A percentile compares a stretch with the other conserved stretches of the same genome.
Evolutionary conservation across 2,888 invertebrate genomes (phyloP).

Genomic region (Meiosimyza platycephala): DNA sequence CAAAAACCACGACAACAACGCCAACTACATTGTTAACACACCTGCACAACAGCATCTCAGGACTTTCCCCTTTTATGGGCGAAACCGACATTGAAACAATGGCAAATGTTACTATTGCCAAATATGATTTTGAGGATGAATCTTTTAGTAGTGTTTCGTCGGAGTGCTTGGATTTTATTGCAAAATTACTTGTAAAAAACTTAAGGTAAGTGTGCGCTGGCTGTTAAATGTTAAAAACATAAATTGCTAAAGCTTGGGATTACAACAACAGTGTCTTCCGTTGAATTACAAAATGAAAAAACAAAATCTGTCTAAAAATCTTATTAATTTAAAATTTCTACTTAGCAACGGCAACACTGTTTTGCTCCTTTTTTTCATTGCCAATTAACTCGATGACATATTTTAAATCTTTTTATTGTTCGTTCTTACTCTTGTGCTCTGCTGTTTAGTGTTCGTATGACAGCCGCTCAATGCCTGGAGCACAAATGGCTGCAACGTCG

Average conservation of each 20-base stretch:
- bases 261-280: neutral
- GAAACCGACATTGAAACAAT: conserved; percentile 97
- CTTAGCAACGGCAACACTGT: conserved; percentile 42
- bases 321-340: neutral
- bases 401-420: conserved; percentile 19
- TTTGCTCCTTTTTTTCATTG: conserved; percentile 17
- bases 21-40: conserved; percentile 39
- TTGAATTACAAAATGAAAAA: neutral
- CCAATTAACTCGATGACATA: conserved; percentile 5
- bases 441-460: conserved; percentile 79
- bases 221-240: conserved; percentile 18
- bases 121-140: conserved; percentile 98
- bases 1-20: conserved; percentile 32
- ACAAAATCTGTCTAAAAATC: neutral
- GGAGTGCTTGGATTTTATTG: conserved; percentile 96
- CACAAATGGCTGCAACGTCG: conserved; percentile 86
- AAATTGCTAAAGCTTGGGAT: conserved; percentile 8
- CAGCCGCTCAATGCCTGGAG: conserved; percentile 84
- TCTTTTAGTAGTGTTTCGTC: conserved; percentile 95
- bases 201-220: conserved; percentile 84
- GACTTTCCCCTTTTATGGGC: conserved; percentile 98
- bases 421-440: neutral
- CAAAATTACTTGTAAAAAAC: conserved; percentile 90
- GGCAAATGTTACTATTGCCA: conserved; percentile 97
- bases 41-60: conserved; percentile 78